Base-by-base conservation (phyloP, 2,113 vertebrate genomes). In the Asarcornis scutulata region DNA sequence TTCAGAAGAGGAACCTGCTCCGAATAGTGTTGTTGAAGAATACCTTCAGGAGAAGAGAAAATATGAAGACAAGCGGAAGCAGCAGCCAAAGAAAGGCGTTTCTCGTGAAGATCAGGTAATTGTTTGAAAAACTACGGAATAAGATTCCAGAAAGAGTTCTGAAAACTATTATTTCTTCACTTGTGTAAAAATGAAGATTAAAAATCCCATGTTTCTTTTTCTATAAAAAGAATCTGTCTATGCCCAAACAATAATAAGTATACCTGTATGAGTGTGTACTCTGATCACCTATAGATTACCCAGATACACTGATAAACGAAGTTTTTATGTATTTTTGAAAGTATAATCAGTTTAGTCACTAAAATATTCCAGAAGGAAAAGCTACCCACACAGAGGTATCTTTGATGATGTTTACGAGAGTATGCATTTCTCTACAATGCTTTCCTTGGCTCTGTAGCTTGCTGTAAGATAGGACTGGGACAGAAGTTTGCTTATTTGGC, bases 11-110 rank as follows among this genome's bases (percentile, higher is more conserved):
- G 97, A 97, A 69, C 92, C 96, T 84, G 95, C 98, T 32, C 73
- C 97, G 62, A 99, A 95, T 40, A 98, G 98, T 84, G 98, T 99
- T 55, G 95, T 99, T 94, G 98, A 98, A 25, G 99, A 99, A 95
- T 99, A 99, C 75, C 97, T 99, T 89, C 98, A 99, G 95, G 98
- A 98, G 92, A 98, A 98, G 58, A 99, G 98, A 96, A 99, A 99
- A 93, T 99, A 99, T 32, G 99, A 99, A 89, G 98, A 98, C 22
- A 93, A 98, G 86, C 95, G 97, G 86, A 99, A 98, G 53, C 98
- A 98, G 68, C 98, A 99, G 88, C 85, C 98, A 50, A 98, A 98
- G 86, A 99, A 98, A 55, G 98, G 98, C 14, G 83, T 97, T 62
- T 98, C 98, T 66, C 97, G 98, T 15, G 98, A 99, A 97, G 98